Base-by-base conservation (phyloP, 2,888 invertebrate species). In the Stratiomys singularior region DNA sequence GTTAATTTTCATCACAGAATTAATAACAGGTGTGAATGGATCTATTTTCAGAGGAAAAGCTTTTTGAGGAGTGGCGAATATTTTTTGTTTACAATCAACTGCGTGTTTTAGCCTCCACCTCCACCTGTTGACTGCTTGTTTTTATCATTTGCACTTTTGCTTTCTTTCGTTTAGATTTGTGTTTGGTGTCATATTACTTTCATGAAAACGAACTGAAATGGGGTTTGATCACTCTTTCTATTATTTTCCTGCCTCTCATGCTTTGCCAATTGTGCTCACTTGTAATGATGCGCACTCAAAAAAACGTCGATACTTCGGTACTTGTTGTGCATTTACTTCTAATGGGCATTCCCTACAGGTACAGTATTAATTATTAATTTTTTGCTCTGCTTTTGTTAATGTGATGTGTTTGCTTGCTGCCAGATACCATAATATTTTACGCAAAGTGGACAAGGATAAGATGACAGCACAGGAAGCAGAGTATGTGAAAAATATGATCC, bases 201-300 rank as follows among this genome's bases (percentile, higher is more conserved):
- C 79, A 80, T 46, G 78, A 79, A 63, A 64, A 79, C 44, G 71
- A 81, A 63, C n/a, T 80, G 7, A 71, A 77, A 79, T 81, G 80
- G 80, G 81, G 80, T 25, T 46, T 80, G 1, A 77, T 80, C 15
- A 81, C 81, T 18, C 69, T 81, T 28, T 71, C 78, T 1, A 81
- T 81, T n/a, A 79, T 81, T 25, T 66, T 81, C 46, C 74, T 81
- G 18, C 80, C 81, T 25, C 74, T 78, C 46, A 79, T 81, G 47
- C 44, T 81, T 13, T 81, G 80, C 47, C 81, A 81, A 72, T 71
- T 81, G 44, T 80, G 77, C 76, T 81, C 81, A n/a, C 37, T 81
- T 28, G 28, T 81, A 21, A 78, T 80, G n/a, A 60, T 81, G 27
- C 74, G 78, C 28, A 77, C 60, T 13, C 80, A 81, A 25, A 78